These are phyloP conservation scores for Puntigrus tetrazona DNA, from an alignment of 2,113 vertebrate genomes.

Conservation along the genomic window DNA sequence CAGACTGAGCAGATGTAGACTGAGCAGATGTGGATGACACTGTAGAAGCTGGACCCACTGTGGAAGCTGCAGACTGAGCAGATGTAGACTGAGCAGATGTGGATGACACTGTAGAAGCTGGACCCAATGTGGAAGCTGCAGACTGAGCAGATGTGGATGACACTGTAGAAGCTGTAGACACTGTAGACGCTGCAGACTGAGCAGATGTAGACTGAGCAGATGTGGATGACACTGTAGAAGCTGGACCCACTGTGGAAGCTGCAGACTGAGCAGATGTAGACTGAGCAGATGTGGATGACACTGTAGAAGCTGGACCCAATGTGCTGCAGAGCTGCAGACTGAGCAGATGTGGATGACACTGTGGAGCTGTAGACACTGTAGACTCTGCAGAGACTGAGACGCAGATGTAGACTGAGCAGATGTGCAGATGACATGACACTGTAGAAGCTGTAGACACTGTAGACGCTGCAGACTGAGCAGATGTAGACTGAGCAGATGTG, in stretches of 20 bases:
- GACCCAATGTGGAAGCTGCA: neutral
- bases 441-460: neutral
- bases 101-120: neutral
- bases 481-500: too few relatives aligned
- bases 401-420: neutral
- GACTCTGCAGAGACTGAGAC: too few relatives aligned
- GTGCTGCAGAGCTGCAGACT: too few relatives aligned
- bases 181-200: neutral
- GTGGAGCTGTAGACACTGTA: neutral
- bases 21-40: neutral
- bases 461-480: too few relatives aligned
- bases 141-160: neutral
- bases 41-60: neutral
- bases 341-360: too few relatives aligned
- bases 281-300: neutral
- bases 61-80: neutral
- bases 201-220: too few relatives aligned
- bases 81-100: neutral
- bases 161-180: neutral
- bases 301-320: too few relatives aligned
- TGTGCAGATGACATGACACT: neutral
- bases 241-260: neutral
- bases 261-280: neutral
- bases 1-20: neutral
- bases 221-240: neutral